Evolutionary conservation across 2,888 invertebrate species (phyloP).

Genomic region (Catotricha subobsoleta): DNA sequence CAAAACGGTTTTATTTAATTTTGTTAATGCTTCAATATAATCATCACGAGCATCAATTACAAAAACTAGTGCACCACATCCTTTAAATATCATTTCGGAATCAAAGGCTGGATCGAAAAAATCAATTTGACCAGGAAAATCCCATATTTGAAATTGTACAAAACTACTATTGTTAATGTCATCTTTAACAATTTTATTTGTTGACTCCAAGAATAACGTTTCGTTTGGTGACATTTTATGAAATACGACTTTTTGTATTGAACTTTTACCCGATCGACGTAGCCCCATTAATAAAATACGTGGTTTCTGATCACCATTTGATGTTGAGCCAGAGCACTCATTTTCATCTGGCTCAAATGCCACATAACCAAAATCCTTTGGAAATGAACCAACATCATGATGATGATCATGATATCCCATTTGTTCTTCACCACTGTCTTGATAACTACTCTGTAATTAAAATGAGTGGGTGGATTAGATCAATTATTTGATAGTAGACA

Average conservation of each 20-base stretch:
- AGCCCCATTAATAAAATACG: conserved; percentile 89
- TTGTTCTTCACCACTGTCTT: conserved; percentile 40
- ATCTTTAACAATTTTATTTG: conserved; percentile 95
- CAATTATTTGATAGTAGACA: too few species aligned
- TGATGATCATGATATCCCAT: conserved; percentile 29
- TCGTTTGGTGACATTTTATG: conserved; percentile 99
- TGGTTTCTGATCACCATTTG: conserved; percentile 67
- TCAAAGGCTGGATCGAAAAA: conserved; percentile 94
- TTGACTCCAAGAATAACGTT: conserved; percentile 94
- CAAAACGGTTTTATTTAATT: conserved; percentile 82
- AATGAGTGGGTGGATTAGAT: too few species aligned
- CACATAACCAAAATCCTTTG: conserved; percentile 85
- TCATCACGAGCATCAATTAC: conserved; percentile 99
- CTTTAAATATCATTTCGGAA: conserved; percentile 89
- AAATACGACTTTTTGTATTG: conserved; percentile 99
- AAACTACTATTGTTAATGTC: conserved; percentile 91
- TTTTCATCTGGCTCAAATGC: conserved; percentile 61
- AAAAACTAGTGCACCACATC: conserved; percentile 94
- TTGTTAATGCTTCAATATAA: conserved; percentile 86
- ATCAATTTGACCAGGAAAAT: conserved; percentile 70
- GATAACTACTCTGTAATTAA: conserved; percentile 34
- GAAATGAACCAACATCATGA: conserved; percentile 45
- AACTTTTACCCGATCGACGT: conserved; percentile 93
- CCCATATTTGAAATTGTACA: conserved; percentile 58
- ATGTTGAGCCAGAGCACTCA: conserved; percentile 23